Evolutionary conservation across 2,113 vertebrate species (phyloP), one percentile per base, ranked within the genome.

Genomic region (Cyanoramphus novaezelandiae): DNA sequence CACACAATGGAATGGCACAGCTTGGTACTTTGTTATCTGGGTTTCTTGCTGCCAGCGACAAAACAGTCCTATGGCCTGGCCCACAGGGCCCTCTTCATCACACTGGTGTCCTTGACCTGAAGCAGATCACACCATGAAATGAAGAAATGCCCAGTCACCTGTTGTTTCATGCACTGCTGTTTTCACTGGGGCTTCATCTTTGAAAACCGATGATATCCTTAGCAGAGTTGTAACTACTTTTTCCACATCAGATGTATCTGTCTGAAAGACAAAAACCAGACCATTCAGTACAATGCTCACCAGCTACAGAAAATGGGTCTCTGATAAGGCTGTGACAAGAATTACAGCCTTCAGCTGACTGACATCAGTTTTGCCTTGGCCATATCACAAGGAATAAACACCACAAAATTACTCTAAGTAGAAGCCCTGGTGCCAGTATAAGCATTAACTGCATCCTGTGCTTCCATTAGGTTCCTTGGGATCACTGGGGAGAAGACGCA

Each of bases 181-280:
- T 97, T 98, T 99, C 53, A 99, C 98, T 7, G 98, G 65, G 25
- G 97, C 94, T 37, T 99, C 99, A 23, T 99, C 99, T 95, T 99
- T 99, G 96, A 99, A 99, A 92, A 99, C 99, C 1, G 99, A 99
- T 0, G 99, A 98, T 94, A 99, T 98, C 97, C 99, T 99, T 78
- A 99, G 97, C 77, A 99, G 99, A 55, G 98, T 97, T 41, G 98
- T 98, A 9, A 99, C 99, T 55, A 99, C 98, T 95, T 99, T 99
- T 50, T 98, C 94, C 7, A 98, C 97, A 43, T 99, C 99, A 6
- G 98, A 95, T 37, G 98, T 98, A 52, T 99, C 99, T 86, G 99
- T 99, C 99, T 99, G 85, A 84, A 96, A 80, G 23, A 91, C 11
- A 37, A 20, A 43, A 86, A 20, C 80, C 27, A 92, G 25, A 2